These are phyloP conservation scores for Siniperca chuatsi DNA, from an alignment of 2,113 vertebrate genomes.

Conservation along the genomic window DNA sequence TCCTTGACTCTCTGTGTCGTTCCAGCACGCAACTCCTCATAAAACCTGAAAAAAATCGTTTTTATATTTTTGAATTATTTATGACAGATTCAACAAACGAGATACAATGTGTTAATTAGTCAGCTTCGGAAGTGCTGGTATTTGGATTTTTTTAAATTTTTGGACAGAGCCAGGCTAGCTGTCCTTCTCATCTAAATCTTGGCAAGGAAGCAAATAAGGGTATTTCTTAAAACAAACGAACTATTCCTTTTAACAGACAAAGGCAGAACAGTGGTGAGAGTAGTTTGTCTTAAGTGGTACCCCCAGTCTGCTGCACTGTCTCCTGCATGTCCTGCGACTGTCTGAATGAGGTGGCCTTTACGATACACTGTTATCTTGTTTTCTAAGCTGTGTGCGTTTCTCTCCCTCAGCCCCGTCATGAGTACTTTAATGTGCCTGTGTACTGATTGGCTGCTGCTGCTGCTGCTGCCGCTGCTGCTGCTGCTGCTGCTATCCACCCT, in stretches of 20 bases:
- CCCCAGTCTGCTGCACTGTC: slow-evolving; percentile 28
- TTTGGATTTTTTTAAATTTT: neutral
- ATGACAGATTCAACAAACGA: neutral
- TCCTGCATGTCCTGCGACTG: slow-evolving; percentile 57
- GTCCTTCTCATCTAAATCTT: neutral
- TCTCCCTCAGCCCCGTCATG: slow-evolving; percentile 95
- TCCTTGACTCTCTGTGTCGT: neutral
- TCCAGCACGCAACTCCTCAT: no score
- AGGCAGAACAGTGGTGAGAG: neutral
- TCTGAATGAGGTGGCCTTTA: slow-evolving; percentile 20
- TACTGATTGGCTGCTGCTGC: slow-evolving; percentile 93
- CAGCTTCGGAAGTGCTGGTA: neutral
- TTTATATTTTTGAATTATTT: neutral
- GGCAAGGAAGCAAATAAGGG: neutral
- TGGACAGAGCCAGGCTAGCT: neutral
- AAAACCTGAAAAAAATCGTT: no score
- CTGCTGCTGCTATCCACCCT: slow-evolving; percentile 79
- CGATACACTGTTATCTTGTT: slow-evolving; percentile 40
- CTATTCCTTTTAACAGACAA: neutral
- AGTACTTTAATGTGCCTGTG: slow-evolving; percentile 99
- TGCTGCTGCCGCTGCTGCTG: slow-evolving; percentile 86
- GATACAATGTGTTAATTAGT: neutral
- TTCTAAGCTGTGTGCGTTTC: slow-evolving; percentile 87
- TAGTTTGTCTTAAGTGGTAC: neutral
- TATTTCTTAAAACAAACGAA: neutral